phyloP scores from a whole-genome alignment of 2,888 invertebrate genomes.

The Chironomus tentans region DNA sequence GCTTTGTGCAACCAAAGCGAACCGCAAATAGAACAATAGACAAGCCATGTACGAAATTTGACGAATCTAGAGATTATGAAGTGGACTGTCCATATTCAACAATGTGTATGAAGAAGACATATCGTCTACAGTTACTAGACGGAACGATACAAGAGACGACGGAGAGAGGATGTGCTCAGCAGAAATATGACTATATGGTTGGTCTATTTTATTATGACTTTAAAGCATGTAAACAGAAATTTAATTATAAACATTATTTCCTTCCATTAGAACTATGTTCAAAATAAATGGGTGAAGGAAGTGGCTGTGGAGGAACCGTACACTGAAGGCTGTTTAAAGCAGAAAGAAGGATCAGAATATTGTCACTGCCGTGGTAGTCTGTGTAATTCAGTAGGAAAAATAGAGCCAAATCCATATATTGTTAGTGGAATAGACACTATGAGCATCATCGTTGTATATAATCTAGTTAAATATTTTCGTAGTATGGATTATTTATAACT shows the following conservation, averaged over 20 bases:
- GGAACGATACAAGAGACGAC: slow-evolving; percentile 42
- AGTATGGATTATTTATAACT: slow-evolving; percentile 36
- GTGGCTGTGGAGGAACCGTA: slow-evolving; percentile 62
- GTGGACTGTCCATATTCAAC: slow-evolving; percentile 73
- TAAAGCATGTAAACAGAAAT: not conserved
- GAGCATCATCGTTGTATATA: slow-evolving; percentile 53
- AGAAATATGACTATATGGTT: slow-evolving; percentile 51
- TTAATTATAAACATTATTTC: slow-evolving; percentile 1
- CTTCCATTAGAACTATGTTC: slow-evolving; percentile 48
- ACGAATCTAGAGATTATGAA: slow-evolving; percentile 58
- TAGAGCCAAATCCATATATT: slow-evolving; percentile 41
- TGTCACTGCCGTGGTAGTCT: slow-evolving; percentile 68
- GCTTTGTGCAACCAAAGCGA: slow-evolving; percentile 54
- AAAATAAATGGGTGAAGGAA: slow-evolving; percentile 55
- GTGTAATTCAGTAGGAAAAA: slow-evolving; percentile 53
- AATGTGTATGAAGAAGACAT: slow-evolving; percentile 70
- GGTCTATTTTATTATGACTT: slow-evolving; percentile 2
- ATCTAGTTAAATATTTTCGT: slow-evolving; percentile 51
- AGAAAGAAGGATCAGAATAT: slow-evolving; percentile 41
- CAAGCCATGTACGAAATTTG: slow-evolving; percentile 65
- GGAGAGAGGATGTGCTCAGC: slow-evolving; percentile 62
- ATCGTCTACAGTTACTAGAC: slow-evolving; percentile 54
- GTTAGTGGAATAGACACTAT: slow-evolving; percentile 46
- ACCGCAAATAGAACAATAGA: slow-evolving; percentile 51
- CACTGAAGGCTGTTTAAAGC: slow-evolving; percentile 55